Conservation (phyloP, 2,888 invertebrate species). For the Trilocha varians region DNA sequence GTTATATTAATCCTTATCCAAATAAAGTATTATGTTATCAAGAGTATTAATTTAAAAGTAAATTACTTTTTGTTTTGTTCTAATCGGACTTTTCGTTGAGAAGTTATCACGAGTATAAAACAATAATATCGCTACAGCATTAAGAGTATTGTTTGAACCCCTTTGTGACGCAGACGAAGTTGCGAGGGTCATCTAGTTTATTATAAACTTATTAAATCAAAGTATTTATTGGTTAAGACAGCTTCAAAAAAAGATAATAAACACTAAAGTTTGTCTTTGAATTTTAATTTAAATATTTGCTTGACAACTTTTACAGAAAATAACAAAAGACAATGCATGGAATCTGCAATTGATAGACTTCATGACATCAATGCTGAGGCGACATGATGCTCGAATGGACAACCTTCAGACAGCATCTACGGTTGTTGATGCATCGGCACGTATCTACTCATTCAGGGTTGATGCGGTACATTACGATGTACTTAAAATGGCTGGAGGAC, state of each 20-base stretch:
- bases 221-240: not conserved
- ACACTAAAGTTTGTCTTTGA: not conserved
- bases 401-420: slow-evolving; percentile 86
- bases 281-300: not conserved
- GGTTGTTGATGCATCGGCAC: slow-evolving; percentile 89
- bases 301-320: slow-evolving; percentile 78
- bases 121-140: no score
- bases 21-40: no score
- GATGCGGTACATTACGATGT: slow-evolving; percentile 88
- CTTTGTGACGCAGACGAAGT: no score
- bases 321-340: slow-evolving; percentile 92
- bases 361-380: slow-evolving; percentile 82
- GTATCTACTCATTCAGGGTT: slow-evolving; percentile 90
- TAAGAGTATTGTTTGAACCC: no score
- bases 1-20: no score
- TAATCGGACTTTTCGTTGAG: no score
- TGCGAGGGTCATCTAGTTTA: no score
- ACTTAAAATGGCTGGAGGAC: slow-evolving; percentile 82
- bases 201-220: no score
- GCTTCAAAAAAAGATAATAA: not conserved
- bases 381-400: slow-evolving; percentile 80
- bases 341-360: slow-evolving; percentile 89
- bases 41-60: no score
- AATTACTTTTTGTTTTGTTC: no score
- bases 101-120: no score